Conservation (phyloP, 2,113 vertebrate species). For the Hemichromis elongatus region DNA sequence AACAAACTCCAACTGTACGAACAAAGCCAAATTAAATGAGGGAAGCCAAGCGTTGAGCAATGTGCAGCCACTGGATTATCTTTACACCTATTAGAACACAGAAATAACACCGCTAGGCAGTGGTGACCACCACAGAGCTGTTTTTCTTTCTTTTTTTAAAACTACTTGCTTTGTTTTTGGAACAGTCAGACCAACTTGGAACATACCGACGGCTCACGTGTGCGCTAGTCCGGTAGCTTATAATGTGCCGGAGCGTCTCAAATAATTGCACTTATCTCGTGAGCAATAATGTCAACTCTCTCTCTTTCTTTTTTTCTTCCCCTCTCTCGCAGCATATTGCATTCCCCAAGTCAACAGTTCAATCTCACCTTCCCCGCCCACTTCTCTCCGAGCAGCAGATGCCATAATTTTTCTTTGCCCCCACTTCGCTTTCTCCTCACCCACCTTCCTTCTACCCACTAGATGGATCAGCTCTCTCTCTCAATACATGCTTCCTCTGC, state of each 20-base stretch:
- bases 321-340: constrained; percentile 67
- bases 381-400: constrained; percentile 70
- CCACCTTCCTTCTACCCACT: constrained; percentile 68
- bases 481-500: constrained; percentile 65
- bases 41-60: constrained; percentile 47
- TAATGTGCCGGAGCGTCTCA: background rate
- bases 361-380: constrained; percentile 63
- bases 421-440: constrained; percentile 62
- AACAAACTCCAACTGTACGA: background rate
- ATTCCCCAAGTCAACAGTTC: constrained; percentile 75
- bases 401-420: constrained; percentile 70
- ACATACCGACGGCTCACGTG: background rate
- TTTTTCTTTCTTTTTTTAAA: background rate
- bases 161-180: background rate
- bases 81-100: background rate
- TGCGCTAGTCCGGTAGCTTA: background rate
- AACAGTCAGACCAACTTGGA: background rate
- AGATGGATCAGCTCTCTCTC: constrained; percentile 59
- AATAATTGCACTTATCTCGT: constrained; percentile 54
- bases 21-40: background rate
- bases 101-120: background rate
- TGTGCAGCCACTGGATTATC: constrained; percentile 17
- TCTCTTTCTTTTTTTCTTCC: background rate
- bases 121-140: background rate
- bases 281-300: constrained; percentile 67